Base-by-base conservation (phyloP, 2,797 vertebrate species). In the Dromococcyx pavoninus region DNA sequence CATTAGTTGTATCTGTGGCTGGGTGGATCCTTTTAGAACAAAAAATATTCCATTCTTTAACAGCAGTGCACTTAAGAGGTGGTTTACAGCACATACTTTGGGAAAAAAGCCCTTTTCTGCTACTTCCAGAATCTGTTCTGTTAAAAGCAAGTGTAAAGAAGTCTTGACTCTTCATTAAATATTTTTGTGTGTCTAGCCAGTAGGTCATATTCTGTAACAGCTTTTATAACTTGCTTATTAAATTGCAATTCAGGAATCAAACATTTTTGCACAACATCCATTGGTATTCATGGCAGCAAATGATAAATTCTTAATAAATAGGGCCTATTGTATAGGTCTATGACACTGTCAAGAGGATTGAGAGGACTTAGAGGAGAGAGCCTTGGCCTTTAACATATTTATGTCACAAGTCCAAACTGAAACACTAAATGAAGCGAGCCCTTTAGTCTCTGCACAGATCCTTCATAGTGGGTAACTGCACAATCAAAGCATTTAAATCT, bases 121-220 rank as follows among this genome's bases (percentile, higher is more conserved):
- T 86, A 30, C 60, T 70, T 91, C 60, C 82, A 92, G 66, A 75
- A 82, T 13, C 18, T 78, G 11, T 75, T 84, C 51, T 60, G 30
- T 88, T 50, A 90, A 82, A 24, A 72, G 11, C 41, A 90, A 96
- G 9, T 46, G 2, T 90, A 90, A 87, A 50, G 41, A 91, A 88
- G 22, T 65, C 94, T 95, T 87, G 93, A 95, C 25, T 88, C 35
- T 33, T 94, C 51, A 85, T 95, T 96, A 97, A 97, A 95, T 96
- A 97, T 96, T 95, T 79, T 93, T 41, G 7, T 86, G 35, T 71
- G 30, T 58, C 72, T 96, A 57, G 56, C 57, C 58, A 82, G 14
- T 62, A 87, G 73, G 74, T 94, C 61, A 46, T 79, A 58, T 92
- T 97, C 91, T 94, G 50, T 83, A 89, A 74, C 44, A 89, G 32